Evolutionary conservation across 2,113 vertebrate species (phyloP), one percentile per base, ranked within the genome.

Genomic region (Apistogramma diplotaenia): DNA sequence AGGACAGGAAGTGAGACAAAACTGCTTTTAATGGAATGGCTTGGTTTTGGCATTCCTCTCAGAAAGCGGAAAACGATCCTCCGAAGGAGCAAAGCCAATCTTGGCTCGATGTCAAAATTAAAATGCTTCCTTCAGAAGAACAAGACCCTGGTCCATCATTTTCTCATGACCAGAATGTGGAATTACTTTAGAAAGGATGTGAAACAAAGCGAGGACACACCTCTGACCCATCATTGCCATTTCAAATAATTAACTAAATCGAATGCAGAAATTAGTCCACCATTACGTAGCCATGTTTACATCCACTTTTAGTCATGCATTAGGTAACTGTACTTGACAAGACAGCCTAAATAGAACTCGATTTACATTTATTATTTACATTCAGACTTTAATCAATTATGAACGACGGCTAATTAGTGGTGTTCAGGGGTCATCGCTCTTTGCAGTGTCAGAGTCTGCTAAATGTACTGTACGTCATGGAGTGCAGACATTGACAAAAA

Each of bases 371-470:
- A 93, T 93, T 92, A 93, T 94, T 94, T 90, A 85, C 87, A 76
- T 91, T 89, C 60, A 23, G 87, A 74, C 87, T 91, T 91, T 86
- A 88, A 95, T 95, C 87, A 94, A 90, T 93, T 92, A 94, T 92
- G 89, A 93, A 94, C 90, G 89, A 85, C 91, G 92, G 89, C 87
- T 93, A 93, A 93, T 95, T 94, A 92, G 92, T 71, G 78, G 57
- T 29, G 76, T 19, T 62, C 79, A 70, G 75, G 74, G 85, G 76
- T 89, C 89, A 89, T 88, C 85, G 35, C 83, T 92, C 85, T 88
- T 70, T 19, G 51, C 83, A 1, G 76, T 84, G 91, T 91, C 91
- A 92, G 31, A 78, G 85, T 89, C 90, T 31, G 49, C 89, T 77
- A 49, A 54, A 85, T 70, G 70, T 57, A 90, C 83, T 77, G 87